These are phyloP conservation scores for Percina caprodes DNA, from an alignment of 2,113 vertebrate genomes.

Conservation along the genomic window DNA sequence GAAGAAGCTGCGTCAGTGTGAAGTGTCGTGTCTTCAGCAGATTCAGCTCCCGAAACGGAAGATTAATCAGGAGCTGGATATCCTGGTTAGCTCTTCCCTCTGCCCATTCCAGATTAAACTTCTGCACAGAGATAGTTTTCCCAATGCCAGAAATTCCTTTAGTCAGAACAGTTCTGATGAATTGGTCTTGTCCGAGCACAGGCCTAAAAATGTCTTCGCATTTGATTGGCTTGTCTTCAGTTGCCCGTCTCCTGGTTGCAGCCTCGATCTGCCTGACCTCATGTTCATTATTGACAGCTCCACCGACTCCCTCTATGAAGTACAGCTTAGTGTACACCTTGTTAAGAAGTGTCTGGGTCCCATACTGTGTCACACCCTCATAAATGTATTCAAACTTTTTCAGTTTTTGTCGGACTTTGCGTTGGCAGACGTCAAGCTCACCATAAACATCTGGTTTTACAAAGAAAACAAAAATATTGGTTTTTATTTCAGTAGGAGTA, in stretches of 20 bases:
- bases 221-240: conserved; percentile 37
- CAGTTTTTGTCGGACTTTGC: conserved; percentile 36
- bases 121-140: conserved; percentile 31
- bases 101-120: conserved; percentile 41
- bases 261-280: conserved; percentile 41
- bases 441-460: conserved; percentile 28
- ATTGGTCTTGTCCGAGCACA: neutral
- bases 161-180: conserved; percentile 26
- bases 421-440: conserved; percentile 46
- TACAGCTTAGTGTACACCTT: conserved; percentile 43
- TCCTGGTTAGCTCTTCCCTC: conserved; percentile 26
- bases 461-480: neutral
- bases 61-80: conserved; percentile 31
- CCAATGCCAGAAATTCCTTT: conserved; percentile 43
- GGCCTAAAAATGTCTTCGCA: conserved; percentile 41
- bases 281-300: conserved; percentile 32
- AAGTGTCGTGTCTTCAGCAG: neutral
- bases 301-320: conserved; percentile 38
- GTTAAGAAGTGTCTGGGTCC: conserved; percentile 18
- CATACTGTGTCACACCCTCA: conserved; percentile 22
- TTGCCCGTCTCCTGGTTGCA: neutral
- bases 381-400: conserved; percentile 50
- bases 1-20: conserved; percentile 32
- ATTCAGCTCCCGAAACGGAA: conserved; percentile 49
- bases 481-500: neutral